Percentiles rank a stretch among this genome's conserved stretches.
Conservation (phyloP, 2,888 invertebrate genomes). For the Deroplatys truncata region DNA sequence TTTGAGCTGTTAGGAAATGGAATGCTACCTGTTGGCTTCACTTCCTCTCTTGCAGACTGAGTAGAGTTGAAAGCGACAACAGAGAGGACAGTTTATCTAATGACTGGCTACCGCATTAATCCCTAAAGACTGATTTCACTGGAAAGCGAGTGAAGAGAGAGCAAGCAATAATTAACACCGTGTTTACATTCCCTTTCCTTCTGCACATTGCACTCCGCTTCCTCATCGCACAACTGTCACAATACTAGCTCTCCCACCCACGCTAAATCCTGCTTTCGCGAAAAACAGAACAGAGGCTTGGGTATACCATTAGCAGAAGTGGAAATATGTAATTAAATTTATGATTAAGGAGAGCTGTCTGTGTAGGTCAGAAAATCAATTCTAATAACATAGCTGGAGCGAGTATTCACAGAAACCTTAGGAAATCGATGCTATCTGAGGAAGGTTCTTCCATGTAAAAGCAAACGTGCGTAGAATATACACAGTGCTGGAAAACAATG, state of each 20-base stretch:
- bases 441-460: too few species aligned
- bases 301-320: too few species aligned
- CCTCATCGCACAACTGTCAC: not conserved
- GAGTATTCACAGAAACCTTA: too few species aligned
- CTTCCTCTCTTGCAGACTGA: not conserved
- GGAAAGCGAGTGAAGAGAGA: not conserved
- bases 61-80: not conserved
- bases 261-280: too few species aligned
- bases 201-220: not conserved
- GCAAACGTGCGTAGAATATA: too few species aligned
- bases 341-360: too few species aligned
- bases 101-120: not conserved
- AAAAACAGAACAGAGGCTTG: too few species aligned
- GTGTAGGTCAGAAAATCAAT: too few species aligned
- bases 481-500: too few species aligned
- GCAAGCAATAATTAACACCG: not conserved
- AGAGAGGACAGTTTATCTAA: not conserved
- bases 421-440: too few species aligned
- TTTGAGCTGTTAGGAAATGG: not conserved
- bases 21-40: not conserved
- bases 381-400: too few species aligned
- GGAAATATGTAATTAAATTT: too few species aligned
- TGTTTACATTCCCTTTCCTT: not conserved
- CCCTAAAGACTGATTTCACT: not conserved
- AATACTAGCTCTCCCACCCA: not conserved